Evolutionary conservation across 2,888 invertebrate species (phyloP).

Genomic region (Maniola hyperantus): DNA sequence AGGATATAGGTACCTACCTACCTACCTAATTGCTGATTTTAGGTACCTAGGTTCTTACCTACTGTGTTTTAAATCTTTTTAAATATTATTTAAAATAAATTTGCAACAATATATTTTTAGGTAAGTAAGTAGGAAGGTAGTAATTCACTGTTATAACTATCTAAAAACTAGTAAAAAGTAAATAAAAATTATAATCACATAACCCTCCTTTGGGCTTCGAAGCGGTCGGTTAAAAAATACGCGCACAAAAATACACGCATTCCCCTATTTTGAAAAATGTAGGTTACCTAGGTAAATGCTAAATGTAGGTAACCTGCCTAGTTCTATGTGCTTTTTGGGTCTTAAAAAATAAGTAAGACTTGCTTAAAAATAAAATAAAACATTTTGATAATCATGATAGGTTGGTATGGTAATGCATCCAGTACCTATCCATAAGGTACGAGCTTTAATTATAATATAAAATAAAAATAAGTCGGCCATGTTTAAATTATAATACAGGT

Average conservation of each 20-base stretch:
- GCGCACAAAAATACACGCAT: too few relatives aligned
- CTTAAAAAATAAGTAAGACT: background rate
- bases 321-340: too few relatives aligned
- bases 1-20: background rate
- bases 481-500: slow-evolving; percentile 50
- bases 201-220: too few relatives aligned
- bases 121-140: background rate
- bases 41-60: background rate
- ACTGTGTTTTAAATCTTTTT: too few relatives aligned
- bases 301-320: too few relatives aligned
- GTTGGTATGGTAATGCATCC: slow-evolving; percentile 23
- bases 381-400: slow-evolving; percentile 19
- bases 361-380: slow-evolving; percentile 19
- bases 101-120: too few relatives aligned
- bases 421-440: slow-evolving; percentile 27
- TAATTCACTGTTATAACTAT: too few relatives aligned
- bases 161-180: too few relatives aligned
- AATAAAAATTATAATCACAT: too few relatives aligned
- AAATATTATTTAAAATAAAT: too few relatives aligned
- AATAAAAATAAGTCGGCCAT: slow-evolving; percentile 46
- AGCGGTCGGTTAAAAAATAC: too few relatives aligned
- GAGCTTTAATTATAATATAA: slow-evolving; percentile 39
- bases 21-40: background rate
- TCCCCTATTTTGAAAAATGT: too few relatives aligned
- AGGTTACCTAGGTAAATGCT: background rate